Percentiles rank a stretch among this genome's conserved stretches.
phyloP scores from a whole-genome alignment of 2,888 invertebrate genomes.

The Nomada hirtipes region DNA sequence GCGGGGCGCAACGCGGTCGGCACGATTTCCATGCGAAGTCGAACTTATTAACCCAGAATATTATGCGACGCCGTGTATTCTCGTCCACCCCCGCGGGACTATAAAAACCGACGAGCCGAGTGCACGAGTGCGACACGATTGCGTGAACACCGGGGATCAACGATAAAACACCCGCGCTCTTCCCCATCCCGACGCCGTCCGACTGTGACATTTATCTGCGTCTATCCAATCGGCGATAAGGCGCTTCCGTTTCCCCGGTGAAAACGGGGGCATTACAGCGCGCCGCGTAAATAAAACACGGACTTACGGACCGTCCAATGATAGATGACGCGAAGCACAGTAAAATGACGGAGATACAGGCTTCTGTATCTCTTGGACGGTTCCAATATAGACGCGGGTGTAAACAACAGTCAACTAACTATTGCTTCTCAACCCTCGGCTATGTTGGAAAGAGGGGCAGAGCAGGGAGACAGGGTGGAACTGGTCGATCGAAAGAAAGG shows the following conservation, averaged over 20 bases:
- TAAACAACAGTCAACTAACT: no score
- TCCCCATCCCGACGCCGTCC: neutral
- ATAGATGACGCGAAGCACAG: no score
- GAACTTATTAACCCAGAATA: slow-evolving; percentile 60
- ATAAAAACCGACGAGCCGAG: slow-evolving; percentile 29
- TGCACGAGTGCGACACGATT: neutral
- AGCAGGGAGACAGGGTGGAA: no score
- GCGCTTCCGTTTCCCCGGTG: neutral
- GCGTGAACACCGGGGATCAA: slow-evolving; percentile 20
- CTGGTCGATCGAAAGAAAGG: no score
- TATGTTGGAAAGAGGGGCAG: no score
- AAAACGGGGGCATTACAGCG: neutral
- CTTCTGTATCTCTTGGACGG: no score
- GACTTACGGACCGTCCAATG: no score
- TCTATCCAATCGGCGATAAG: no score
- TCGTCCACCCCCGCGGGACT: slow-evolving; percentile 7
- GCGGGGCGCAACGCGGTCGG: slow-evolving; percentile 26
- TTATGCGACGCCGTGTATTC: slow-evolving; percentile 44
- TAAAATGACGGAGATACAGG: no score
- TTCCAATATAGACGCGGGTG: no score
- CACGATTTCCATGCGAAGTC: slow-evolving; percentile 41
- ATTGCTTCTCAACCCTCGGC: no score
- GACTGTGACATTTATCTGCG: slow-evolving; percentile 7
- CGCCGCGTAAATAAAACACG: no score
- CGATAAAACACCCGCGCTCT: slow-evolving; percentile 16